phyloP scores from a whole-genome alignment of 2,113 vertebrate genomes.

The Labeo catla region DNA sequence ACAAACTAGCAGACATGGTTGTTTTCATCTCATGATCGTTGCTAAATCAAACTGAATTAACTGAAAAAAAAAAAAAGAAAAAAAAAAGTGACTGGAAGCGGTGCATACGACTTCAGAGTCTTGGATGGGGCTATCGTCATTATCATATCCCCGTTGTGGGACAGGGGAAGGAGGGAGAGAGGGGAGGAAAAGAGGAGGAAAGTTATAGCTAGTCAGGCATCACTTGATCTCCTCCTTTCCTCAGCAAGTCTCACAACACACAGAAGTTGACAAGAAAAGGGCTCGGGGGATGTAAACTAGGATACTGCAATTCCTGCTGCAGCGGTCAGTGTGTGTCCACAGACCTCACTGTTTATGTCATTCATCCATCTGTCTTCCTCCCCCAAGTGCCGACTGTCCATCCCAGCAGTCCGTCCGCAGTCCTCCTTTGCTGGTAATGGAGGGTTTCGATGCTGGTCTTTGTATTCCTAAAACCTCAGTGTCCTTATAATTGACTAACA shows the following conservation, averaged over 20 bases:
- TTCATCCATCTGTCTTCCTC: constrained; percentile 2
- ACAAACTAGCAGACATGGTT: constrained; percentile 67
- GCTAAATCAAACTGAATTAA: constrained; percentile 66
- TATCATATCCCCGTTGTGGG: constrained; percentile 62
- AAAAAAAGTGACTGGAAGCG: constrained; percentile 64
- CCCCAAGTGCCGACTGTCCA: not conserved
- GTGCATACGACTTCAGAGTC: constrained; percentile 69
- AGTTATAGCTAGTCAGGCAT: constrained; percentile 4
- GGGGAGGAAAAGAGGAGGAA: constrained; percentile 23
- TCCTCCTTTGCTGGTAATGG: constrained; percentile 7
- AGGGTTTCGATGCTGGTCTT: constrained; percentile 12
- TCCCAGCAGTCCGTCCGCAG: not conserved
- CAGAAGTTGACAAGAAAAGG: constrained; percentile 17
- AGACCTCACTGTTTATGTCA: constrained; percentile 32
- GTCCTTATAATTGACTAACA: constrained; percentile 31
- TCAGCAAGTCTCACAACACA: constrained; percentile 58
- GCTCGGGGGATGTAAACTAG: constrained; percentile 59
- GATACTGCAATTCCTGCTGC: constrained; percentile 53
- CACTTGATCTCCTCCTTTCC: constrained; percentile 35
- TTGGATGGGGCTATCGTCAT: constrained; percentile 55
- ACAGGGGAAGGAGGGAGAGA: constrained; percentile 43
- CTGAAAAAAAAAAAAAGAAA: constrained; percentile 47
- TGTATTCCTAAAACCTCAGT: constrained; percentile 6
- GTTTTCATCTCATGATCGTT: constrained; percentile 44
- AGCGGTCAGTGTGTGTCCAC: constrained; percentile 29